These are phyloP conservation scores for Oreochromis tanganicae DNA, from an alignment of 2,113 vertebrate species.

Conservation along the genomic window DNA sequence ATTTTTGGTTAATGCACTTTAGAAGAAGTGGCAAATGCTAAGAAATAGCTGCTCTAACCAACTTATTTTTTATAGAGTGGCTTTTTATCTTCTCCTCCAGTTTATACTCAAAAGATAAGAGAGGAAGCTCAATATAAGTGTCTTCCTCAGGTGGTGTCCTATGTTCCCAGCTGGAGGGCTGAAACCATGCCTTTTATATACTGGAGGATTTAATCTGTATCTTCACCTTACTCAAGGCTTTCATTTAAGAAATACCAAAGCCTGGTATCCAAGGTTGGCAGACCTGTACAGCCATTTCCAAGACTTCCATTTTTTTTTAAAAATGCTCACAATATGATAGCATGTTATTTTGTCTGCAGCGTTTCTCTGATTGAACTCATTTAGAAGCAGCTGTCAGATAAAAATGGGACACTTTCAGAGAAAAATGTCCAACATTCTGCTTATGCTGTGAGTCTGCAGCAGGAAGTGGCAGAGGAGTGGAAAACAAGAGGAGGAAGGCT, in stretches of 20 bases:
- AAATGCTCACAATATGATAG: accelerated
- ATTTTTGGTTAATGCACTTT: neutral
- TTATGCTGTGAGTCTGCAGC: neutral
- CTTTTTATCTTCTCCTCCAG: neutral
- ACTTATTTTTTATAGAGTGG: neutral
- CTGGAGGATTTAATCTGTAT: neutral
- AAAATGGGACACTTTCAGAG: neutral
- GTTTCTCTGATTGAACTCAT: neutral
- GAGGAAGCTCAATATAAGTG: neutral
- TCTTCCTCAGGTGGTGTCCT: neutral
- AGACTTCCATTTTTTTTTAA: neutral
- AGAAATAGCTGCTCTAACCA: accelerated
- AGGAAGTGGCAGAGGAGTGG: neutral
- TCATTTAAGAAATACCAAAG: neutral
- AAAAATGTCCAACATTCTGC: neutral
- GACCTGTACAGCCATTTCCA: neutral
- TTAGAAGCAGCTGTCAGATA: neutral
- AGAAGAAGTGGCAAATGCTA: neutral
- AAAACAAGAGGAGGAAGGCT: neutral
- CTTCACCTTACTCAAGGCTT: neutral
- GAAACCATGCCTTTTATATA: neutral
- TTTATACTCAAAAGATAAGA: neutral
- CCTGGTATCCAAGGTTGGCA: neutral
- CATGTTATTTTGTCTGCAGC: neutral
- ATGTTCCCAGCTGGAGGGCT: neutral